Evolutionary conservation across 2,113 vertebrate genomes (phyloP).

Genomic region (Rhagologus leucostigma): DNA sequence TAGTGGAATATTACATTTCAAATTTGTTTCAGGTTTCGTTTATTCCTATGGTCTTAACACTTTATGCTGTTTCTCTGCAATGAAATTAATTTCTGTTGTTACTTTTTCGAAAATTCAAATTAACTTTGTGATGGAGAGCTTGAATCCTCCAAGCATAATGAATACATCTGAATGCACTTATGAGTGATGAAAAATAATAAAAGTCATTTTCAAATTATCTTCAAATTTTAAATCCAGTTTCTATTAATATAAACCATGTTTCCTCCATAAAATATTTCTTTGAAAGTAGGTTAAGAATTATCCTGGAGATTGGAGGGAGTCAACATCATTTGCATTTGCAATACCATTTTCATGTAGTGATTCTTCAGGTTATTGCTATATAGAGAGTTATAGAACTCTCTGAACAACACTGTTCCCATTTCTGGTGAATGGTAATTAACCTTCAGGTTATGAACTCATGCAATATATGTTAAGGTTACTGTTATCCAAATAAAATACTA

Average conservation of each 20-base stretch:
- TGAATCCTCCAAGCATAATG: neutral
- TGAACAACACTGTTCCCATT: neutral
- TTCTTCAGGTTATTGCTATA: neutral
- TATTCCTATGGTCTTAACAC: neutral
- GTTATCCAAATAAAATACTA: conserved; percentile 14
- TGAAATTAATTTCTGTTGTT: neutral
- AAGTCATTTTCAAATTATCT: neutral
- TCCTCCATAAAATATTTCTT: neutral
- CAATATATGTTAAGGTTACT: neutral
- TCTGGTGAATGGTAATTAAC: conserved; percentile 5
- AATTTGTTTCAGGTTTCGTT: neutral
- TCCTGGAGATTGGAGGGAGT: neutral
- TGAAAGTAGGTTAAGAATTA: neutral
- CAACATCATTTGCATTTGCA: neutral
- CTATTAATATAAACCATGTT: neutral
- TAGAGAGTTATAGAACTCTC: neutral
- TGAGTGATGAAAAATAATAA: neutral
- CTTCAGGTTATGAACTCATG: neutral
- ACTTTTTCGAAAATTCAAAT: neutral
- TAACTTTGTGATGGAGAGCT: neutral
- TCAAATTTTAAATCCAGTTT: neutral
- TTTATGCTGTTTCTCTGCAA: neutral
- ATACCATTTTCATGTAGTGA: neutral
- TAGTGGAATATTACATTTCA: neutral
- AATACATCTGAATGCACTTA: neutral